Evolutionary conservation across 2,113 vertebrate genomes (phyloP).

Genomic region (Anolis sagrei): DNA sequence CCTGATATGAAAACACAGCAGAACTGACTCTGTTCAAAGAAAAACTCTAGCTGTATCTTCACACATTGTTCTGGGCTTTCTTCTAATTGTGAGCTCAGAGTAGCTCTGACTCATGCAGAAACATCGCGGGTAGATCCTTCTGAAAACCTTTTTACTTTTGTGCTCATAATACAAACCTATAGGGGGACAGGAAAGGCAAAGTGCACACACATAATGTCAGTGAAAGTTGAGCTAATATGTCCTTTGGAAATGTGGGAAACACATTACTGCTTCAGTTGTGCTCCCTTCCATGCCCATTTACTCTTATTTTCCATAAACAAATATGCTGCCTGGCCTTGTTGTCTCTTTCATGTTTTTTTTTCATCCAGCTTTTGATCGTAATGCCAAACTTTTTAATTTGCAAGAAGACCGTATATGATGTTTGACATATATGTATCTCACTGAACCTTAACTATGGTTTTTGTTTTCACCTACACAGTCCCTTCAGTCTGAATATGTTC

Average conservation of each 20-base stretch:
- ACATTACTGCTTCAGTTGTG: background rate
- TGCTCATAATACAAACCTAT: background rate
- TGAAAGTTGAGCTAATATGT: background rate
- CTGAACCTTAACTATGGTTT: conserved; percentile 68
- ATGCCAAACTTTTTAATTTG: conserved; percentile 16
- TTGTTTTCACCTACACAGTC: conserved; percentile 84
- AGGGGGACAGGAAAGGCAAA: too few species aligned
- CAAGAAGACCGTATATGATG: conserved; percentile 29
- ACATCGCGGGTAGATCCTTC: background rate
- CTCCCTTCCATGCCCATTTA: background rate
- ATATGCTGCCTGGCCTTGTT: background rate
- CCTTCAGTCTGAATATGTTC: conserved; percentile 93
- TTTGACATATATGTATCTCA: conserved; percentile 1
- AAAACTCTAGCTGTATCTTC: background rate
- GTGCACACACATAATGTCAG: background rate
- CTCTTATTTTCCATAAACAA: background rate
- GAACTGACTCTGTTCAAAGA: background rate
- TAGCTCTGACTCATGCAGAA: background rate
- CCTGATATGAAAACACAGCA: background rate
- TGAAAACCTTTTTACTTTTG: background rate
- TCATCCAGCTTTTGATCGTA: conserved; percentile 15
- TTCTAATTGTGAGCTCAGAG: background rate
- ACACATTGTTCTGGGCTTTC: background rate
- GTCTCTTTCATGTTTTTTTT: conserved; percentile 14
- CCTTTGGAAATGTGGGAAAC: background rate